These are phyloP conservation scores for Trachelus stipa DNA, from an alignment of 2,888 invertebrate species.

Conservation along the genomic window DNA sequence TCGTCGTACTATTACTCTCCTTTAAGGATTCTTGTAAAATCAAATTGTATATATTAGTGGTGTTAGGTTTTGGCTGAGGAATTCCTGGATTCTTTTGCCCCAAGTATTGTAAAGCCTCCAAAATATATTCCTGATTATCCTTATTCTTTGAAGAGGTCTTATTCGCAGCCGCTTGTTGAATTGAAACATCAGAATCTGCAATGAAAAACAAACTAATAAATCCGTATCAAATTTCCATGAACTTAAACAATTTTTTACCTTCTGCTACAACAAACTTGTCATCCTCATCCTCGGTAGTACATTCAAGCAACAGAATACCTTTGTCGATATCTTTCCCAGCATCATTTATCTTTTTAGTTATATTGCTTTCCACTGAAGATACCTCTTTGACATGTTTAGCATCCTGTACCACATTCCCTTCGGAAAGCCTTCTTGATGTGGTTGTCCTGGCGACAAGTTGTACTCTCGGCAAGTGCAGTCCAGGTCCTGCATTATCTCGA, in stretches of 20 bases:
- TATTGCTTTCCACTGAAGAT: neutral
- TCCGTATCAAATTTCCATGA: neutral
- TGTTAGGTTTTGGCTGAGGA: neutral
- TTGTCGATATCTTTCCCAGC: neutral
- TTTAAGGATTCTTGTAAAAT: neutral
- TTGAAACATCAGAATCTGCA: neutral
- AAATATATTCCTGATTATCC: neutral
- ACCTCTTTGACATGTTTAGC: neutral
- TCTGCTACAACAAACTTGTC: neutral
- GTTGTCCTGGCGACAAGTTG: constrained; percentile 9
- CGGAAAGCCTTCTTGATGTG: neutral
- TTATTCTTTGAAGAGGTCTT: neutral
- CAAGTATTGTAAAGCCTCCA: neutral
- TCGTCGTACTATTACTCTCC: neutral
- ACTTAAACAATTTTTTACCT: neutral
- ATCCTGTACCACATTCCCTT: neutral
- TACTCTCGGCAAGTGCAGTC: constrained; percentile 16
- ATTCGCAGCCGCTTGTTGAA: neutral
- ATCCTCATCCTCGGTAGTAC: neutral
- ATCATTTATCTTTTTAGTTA: neutral
- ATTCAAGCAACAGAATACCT: neutral
- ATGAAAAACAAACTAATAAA: neutral
- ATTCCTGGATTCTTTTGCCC: neutral
- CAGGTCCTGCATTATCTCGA: constrained; percentile 14
- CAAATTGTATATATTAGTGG: neutral